Conservation (phyloP, 2,113 vertebrate genomes). For the Callospermophilus lateralis region DNA sequence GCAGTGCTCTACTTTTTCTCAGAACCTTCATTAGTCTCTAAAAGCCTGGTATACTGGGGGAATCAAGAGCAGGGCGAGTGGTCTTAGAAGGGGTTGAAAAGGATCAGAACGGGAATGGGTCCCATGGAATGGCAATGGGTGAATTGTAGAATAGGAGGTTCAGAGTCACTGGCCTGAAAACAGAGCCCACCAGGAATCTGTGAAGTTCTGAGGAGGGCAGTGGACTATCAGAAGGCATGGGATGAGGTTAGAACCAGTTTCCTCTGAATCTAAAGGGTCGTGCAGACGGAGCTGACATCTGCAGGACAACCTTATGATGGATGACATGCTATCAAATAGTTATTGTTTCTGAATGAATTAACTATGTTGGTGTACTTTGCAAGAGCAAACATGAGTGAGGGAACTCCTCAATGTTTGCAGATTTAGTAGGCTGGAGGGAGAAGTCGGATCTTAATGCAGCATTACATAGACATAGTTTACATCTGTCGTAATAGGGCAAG, state of each 20-base stretch:
- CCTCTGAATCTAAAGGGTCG: neutral
- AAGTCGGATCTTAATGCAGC: neutral
- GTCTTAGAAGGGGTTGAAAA: neutral
- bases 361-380: conserved; percentile 6
- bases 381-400: neutral
- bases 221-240: neutral
- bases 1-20: too few species aligned
- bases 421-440: neutral
- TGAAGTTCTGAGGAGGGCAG: neutral
- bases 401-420: neutral
- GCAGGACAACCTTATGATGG: neutral
- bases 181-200: neutral
- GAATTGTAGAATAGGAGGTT: neutral
- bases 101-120: too few species aligned
- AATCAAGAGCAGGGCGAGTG: neutral
- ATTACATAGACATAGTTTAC: neutral
- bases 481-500: neutral
- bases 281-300: neutral
- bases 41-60: neutral
- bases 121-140: neutral
- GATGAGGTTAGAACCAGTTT: neutral
- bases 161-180: neutral
- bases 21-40: neutral
- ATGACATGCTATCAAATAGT: neutral
- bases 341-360: neutral